These are phyloP conservation scores for Spizella passerina DNA, from an alignment of 2,797 vertebrate genomes.

Conservation along the genomic window DNA sequence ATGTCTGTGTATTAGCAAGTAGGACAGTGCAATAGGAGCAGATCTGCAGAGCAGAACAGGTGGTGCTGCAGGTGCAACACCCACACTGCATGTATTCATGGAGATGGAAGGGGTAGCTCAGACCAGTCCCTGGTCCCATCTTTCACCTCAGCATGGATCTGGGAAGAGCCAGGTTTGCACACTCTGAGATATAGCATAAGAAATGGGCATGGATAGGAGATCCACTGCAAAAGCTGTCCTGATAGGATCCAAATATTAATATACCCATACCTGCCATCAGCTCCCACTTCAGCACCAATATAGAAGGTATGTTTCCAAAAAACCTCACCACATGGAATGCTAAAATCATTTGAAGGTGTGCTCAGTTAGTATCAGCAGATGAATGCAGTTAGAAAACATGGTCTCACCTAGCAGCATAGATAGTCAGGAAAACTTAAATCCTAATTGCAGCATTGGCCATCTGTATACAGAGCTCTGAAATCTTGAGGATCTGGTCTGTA, in stretches of 20 bases:
- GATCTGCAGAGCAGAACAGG: background rate
- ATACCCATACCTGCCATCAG: background rate
- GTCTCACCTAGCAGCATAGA: background rate
- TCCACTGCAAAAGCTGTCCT: background rate
- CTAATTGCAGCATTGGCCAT: background rate
- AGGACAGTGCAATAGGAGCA: background rate
- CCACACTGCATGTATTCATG: background rate
- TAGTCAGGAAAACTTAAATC: background rate
- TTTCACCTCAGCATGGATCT: background rate
- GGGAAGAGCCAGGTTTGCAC: fast-evolving
- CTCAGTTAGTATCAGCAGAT: background rate
- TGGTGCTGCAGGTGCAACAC: background rate
- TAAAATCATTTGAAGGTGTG: background rate
- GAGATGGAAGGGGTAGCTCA: background rate
- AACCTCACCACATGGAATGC: background rate
- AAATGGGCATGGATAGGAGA: background rate
- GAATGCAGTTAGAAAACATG: background rate
- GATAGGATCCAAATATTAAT: background rate
- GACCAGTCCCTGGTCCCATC: background rate
- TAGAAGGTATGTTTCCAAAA: background rate
- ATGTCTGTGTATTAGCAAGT: background rate
- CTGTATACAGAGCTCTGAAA: background rate
- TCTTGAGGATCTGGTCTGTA: background rate
- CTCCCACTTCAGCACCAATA: background rate
- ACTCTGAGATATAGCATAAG: background rate